Conservation (phyloP, 2,797 vertebrate genomes). For the Sebastes matsubarae region DNA sequence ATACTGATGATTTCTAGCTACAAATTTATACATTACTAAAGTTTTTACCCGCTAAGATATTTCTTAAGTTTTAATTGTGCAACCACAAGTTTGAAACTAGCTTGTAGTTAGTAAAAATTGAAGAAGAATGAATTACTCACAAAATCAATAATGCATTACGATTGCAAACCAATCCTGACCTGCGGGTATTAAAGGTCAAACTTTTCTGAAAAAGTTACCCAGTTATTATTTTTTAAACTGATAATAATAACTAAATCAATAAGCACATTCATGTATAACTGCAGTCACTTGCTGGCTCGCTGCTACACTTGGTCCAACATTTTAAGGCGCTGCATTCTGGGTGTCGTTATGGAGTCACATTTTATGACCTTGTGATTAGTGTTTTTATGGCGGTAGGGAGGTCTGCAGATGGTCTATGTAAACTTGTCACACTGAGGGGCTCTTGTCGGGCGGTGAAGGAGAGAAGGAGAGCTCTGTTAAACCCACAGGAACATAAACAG, state of each 20-base stretch:
- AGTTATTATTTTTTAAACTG: constrained; percentile 3
- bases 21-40: neutral
- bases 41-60: neutral
- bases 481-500: constrained; percentile 52
- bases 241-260: constrained; percentile 62
- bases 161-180: neutral
- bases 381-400: constrained; percentile 78
- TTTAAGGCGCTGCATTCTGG: constrained; percentile 65
- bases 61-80: neutral
- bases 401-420: constrained; percentile 80
- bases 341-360: constrained; percentile 75
- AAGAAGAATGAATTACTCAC: neutral
- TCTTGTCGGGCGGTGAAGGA: constrained; percentile 63
- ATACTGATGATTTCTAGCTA: neutral
- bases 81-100: neutral
- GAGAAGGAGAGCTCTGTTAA: constrained; percentile 74
- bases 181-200: neutral
- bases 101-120: neutral
- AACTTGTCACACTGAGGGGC: constrained; percentile 79
- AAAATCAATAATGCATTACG: neutral
- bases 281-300: constrained; percentile 16
- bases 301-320: constrained; percentile 23
- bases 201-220: neutral
- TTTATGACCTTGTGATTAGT: constrained; percentile 81
- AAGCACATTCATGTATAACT: constrained; percentile 66